Evolutionary conservation across 1,140 invertebrate genomes (phyloP), one percentile per base, ranked within the genome.

Genomic region (Drosophila setifemur): DNA sequence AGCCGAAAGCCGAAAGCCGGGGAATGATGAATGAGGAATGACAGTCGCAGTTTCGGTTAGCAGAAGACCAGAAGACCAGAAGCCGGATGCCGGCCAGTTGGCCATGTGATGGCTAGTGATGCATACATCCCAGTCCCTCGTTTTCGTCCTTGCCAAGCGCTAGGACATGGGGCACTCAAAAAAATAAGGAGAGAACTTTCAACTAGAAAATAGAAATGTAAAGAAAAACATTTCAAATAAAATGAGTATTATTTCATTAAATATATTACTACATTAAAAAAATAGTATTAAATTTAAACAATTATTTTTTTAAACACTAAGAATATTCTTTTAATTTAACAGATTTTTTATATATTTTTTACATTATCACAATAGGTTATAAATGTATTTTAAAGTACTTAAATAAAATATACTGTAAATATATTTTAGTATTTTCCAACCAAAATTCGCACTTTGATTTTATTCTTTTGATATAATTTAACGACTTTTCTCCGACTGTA

Each of bases 51-150:
- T 42, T 55, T 60, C 48, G n/a, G 43, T n/a, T n/a, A n/a, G 16
- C 16, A 28, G 37, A 9, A 23, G 12, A 40, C 18, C 8, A 25
- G 35, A 37, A 37, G 14, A n/a, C 29, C 33, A 29, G 40, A 16
- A 61, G 49, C 64, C 57, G 79, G 73, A 74, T 67, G 70, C 75
- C 74, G 52, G 54, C 40, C 73, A 74, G 79, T 71, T 63, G 54
- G 57, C 70, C 66, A 58, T 82, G 29, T 53, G 60, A 49, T 50
- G 55, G 70, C 70, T 69, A 79, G 25, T 52, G 79, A 85, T 85
- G 79, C 79, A 78, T 67, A 77, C 79, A 83, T 83, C 73, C 73
- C 63, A 44, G 39, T 53, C 14, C 25, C 12, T 12, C 8, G 35
- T 37, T 19, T n/a, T 12, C 8, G 35, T 37, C 33, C 33, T 37